Evolutionary conservation across 30 jellyfish, hydroid and myxozoan species (phyloP), one percentile per base, ranked within the genome.

Genomic region (Aurelia sp.): DNA sequence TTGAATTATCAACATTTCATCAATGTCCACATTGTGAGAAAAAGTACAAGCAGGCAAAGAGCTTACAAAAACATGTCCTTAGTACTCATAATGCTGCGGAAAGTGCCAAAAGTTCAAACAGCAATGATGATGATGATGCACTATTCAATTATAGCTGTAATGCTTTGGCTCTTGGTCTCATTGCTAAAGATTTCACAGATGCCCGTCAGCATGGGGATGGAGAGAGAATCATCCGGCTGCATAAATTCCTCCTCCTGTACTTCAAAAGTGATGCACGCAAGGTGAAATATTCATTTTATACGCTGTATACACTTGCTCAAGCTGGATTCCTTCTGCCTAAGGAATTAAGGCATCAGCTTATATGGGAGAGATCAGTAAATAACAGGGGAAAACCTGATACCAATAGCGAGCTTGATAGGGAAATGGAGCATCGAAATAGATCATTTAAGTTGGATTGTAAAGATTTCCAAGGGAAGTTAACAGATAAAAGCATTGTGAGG

Each of bases 171-270:
- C 51, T 40, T 40, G 88, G 63, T 16, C 61, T 59, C 30, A 11
- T 77, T 10, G 88, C 69, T 13, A 17, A 24, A 10, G 40, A 30
- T 77, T 77, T 77, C 31, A 57, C 30, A 18, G 63, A 77, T 53
- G 88, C 88, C 16, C 30, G 88, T 17, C 59, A 57, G 61, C 21
- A 18, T 59, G 80, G 88, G n/a, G 88, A 77, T 60, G 80, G 88
- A 57, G 80, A 77, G 80, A 51, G 88, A 30, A 18, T 77, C 27
- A 18, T 77, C 16, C 15, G 80, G 9, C 53, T 74, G 8, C 61
- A 77, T 72, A 77, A 77, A 62, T 21, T 44, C 18, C 63, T 77
- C 41, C 41, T 18, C 18, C 64, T 77, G 40, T 27, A 9, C 38
- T 77, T 77, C 63, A 61, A 40, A 30, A 11, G 59, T 8, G 78